A percentile compares a stretch with the other conserved stretches of the same genome.
Conservation (phyloP, 2,113 vertebrate species). For the Crotophaga sulcirostris region DNA sequence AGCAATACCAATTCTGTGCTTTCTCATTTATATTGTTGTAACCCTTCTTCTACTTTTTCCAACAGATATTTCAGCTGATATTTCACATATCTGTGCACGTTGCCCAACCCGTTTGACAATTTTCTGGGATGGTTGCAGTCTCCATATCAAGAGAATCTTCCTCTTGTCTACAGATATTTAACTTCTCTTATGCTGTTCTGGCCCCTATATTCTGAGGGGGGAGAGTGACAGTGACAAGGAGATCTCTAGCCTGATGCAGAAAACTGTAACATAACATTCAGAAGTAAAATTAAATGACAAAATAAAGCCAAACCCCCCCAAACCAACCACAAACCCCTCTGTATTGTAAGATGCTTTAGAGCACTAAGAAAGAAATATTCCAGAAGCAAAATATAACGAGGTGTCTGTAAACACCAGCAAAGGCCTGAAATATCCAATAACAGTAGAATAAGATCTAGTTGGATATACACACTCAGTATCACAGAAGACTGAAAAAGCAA, state of each 20-base stretch:
- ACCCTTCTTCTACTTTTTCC: not conserved
- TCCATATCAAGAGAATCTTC: not conserved
- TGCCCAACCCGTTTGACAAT: not conserved
- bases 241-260: not conserved
- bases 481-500: not conserved
- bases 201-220: not conserved
- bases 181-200: not conserved
- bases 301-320: not conserved
- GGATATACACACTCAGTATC: not conserved
- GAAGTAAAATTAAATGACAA: not conserved
- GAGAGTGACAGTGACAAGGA: not conserved
- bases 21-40: not conserved
- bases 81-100: not conserved
- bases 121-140: not conserved
- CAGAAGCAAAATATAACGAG: not conserved
- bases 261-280: not conserved
- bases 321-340: not conserved
- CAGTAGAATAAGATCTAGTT: not conserved
- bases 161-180: not conserved
- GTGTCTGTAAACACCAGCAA: not conserved
- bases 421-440: not conserved
- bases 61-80: not conserved
- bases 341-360: not conserved
- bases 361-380: not conserved
- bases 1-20: not conserved